Conservation (phyloP, 53 echinoderm and acorn worm species). For the Henricia sp. region DNA sequence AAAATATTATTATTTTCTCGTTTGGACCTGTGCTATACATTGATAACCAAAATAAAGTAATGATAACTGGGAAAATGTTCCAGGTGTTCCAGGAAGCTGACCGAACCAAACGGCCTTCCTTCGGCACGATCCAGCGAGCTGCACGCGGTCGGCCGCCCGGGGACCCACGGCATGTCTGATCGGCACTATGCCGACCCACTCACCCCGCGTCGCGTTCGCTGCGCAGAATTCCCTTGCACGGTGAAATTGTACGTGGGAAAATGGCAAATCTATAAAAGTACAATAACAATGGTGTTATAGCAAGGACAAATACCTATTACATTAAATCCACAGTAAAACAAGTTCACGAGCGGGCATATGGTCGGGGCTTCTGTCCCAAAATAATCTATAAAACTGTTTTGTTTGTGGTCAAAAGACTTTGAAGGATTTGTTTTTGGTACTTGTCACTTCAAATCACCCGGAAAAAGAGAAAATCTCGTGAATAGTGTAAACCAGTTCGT, state of each 20-base stretch:
- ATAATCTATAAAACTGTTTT: too few relatives aligned
- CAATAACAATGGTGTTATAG: not conserved
- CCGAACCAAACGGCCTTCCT: constrained; percentile 2
- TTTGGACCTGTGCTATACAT: too few relatives aligned
- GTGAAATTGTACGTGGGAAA: constrained; percentile 26
- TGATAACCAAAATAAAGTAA: too few relatives aligned
- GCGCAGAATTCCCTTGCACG: not conserved
- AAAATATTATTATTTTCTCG: too few relatives aligned
- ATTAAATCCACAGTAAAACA: too few relatives aligned
- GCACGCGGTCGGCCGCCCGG: not conserved
- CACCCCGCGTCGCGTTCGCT: not conserved
- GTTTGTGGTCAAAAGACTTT: too few relatives aligned
- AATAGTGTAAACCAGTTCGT: too few relatives aligned
- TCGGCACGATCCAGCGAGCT: not conserved
- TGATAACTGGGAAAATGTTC: not conserved
- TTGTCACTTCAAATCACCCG: too few relatives aligned
- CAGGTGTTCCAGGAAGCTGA: not conserved
- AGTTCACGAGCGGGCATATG: too few relatives aligned
- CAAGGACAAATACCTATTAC: not conserved
- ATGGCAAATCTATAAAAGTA: not conserved
- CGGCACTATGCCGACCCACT: constrained; percentile 25
- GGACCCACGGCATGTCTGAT: not conserved
- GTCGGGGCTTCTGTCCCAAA: too few relatives aligned
- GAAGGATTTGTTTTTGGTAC: too few relatives aligned
- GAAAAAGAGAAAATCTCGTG: too few relatives aligned